phyloP scores from a whole-genome alignment of 2,113 vertebrate species.

The Vulpes vulpes region DNA sequence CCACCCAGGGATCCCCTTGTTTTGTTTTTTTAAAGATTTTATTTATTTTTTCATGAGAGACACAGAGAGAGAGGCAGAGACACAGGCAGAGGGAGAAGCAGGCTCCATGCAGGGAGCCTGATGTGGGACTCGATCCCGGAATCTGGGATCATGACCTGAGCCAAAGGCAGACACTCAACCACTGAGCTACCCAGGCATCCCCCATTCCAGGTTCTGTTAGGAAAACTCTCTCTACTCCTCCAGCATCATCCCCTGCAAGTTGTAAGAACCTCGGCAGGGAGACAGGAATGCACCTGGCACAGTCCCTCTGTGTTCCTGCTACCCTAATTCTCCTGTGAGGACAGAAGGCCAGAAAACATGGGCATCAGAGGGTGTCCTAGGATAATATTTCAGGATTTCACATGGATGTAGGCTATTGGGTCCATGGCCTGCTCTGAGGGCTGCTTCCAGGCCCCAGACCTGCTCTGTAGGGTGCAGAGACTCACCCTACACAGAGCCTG shows the following conservation, averaged over 20 bases:
- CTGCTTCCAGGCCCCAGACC: not conserved
- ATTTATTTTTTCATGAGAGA: too few relatives aligned
- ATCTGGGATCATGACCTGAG: too few relatives aligned
- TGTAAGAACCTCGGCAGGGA: not conserved
- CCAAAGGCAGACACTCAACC: too few relatives aligned
- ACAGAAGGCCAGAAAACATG: not conserved
- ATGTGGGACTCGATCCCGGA: too few relatives aligned
- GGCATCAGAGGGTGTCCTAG: not conserved
- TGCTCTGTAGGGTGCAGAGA: not conserved
- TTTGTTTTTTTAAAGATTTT: too few relatives aligned
- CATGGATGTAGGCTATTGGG: not conserved
- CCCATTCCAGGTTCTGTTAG: not conserved
- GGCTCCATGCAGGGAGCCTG: too few relatives aligned
- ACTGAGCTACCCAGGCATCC: too few relatives aligned
- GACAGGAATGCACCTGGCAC: not conserved
- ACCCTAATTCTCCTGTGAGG: not conserved
- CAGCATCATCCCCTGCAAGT: not conserved
- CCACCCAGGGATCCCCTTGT: too few relatives aligned
- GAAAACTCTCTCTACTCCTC: not conserved
- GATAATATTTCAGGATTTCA: not conserved
- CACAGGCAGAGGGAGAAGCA: too few relatives aligned
- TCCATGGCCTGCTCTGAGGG: not conserved
- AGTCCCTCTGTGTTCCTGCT: not conserved
- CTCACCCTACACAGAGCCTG: not conserved
- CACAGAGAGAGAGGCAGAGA: too few relatives aligned